phyloP scores from a whole-genome alignment of 2,888 invertebrate species.

The Callosobruchus maculatus region DNA sequence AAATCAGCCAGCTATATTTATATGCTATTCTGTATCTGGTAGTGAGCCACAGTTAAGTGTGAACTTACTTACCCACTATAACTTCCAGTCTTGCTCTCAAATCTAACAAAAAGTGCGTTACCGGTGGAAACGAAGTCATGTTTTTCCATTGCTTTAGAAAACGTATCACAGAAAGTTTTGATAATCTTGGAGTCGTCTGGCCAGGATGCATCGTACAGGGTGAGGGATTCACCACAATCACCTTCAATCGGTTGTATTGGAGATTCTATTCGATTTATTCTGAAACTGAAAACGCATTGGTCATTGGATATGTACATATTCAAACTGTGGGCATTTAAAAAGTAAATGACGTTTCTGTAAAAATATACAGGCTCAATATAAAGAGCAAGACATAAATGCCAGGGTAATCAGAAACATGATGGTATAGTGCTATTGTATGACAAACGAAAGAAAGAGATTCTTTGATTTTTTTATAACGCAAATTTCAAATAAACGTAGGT shows the following conservation, averaged over 20 bases:
- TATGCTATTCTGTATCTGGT: no score
- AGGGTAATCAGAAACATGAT: no score
- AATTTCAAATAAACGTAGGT: no score
- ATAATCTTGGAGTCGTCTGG: slow-evolving; percentile 88
- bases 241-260: slow-evolving; percentile 83
- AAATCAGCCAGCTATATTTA: no score
- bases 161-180: slow-evolving; percentile 92
- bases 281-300: slow-evolving; percentile 76
- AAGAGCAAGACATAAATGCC: no score
- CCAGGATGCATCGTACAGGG: slow-evolving; percentile 83
- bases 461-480: no score
- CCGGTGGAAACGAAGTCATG: slow-evolving; percentile 88
- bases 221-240: slow-evolving; percentile 86
- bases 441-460: no score
- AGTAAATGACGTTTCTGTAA: no score
- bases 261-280: slow-evolving; percentile 84
- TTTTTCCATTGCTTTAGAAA: slow-evolving; percentile 89
- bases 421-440: no score
- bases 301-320: no score
- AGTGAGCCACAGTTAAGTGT: not conserved
- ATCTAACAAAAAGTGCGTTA: slow-evolving; percentile 81
- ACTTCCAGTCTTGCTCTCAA: slow-evolving; percentile 89
- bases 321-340: no score
- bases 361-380: no score
- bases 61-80: slow-evolving; percentile 68